phyloP scores from a whole-genome alignment of 2,113 vertebrate species.

The Marmota monax region DNA sequence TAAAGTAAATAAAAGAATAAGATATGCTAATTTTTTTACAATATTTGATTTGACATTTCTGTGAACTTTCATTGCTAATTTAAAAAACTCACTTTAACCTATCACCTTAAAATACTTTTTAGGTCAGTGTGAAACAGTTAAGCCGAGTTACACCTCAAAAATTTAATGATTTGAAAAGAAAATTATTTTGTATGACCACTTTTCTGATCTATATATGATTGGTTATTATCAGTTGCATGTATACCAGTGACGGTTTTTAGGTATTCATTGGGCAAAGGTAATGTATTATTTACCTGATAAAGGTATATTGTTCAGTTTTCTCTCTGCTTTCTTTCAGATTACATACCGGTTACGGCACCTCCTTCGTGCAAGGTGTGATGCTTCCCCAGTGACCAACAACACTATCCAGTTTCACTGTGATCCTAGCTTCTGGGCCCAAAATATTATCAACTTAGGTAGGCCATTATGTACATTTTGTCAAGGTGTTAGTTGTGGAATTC shows the following conservation, averaged over 20 bases:
- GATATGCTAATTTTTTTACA: neutral
- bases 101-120: neutral
- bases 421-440: conserved; percentile 93
- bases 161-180: conserved; percentile 25
- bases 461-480: conserved; percentile 21
- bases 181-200: neutral
- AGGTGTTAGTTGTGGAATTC: conserved; percentile 10
- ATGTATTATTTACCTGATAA: conserved; percentile 1
- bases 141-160: conserved; percentile 20
- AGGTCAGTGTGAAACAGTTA: neutral
- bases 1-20: neutral
- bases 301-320: neutral
- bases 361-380: conserved; percentile 91
- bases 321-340: conserved; percentile 85
- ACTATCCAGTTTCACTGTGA: conserved; percentile 92
- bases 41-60: conserved; percentile 35
- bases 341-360: conserved; percentile 89
- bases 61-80: conserved; percentile 9
- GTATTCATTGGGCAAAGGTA: neutral
- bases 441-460: conserved; percentile 93
- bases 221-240: neutral
- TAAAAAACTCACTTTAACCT: neutral
- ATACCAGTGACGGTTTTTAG: neutral
- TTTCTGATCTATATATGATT: neutral
- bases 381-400: conserved; percentile 89